These are phyloP conservation scores for Sesamia nonagrioides DNA, from an alignment of 1,140 invertebrate species.

Conservation along the genomic window DNA sequence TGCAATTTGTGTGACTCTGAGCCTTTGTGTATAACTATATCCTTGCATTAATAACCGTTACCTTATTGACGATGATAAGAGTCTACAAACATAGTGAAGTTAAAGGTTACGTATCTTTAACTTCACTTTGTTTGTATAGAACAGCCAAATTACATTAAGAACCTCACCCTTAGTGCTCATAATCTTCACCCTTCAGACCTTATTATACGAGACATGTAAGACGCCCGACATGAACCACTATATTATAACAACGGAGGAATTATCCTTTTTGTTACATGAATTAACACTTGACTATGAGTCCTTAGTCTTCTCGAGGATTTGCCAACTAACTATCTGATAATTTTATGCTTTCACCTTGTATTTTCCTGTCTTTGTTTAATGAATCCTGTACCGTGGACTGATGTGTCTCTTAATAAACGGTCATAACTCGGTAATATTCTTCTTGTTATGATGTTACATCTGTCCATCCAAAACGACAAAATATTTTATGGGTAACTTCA, in stretches of 20 bases:
- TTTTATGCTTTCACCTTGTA: background rate
- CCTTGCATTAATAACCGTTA: no score
- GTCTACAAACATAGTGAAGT: no score
- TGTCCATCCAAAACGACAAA: no score
- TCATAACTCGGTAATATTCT: no score
- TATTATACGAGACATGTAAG: slow-evolving; percentile 25
- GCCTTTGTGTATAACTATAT: no score
- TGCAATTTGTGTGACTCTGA: no score
- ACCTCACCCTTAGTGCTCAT: background rate
- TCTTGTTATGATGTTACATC: no score
- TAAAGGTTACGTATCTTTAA: background rate
- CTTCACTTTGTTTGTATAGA: background rate
- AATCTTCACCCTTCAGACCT: background rate
- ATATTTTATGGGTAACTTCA: no score
- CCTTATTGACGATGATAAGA: no score
- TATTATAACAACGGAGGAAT: slow-evolving; percentile 8
- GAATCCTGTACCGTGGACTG: no score
- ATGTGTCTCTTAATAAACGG: no score
- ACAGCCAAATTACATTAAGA: background rate
- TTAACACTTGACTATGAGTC: slow-evolving; percentile 2
- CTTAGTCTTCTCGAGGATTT: background rate
- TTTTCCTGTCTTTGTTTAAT: background rate
- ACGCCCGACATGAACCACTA: background rate
- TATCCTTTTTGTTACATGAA: slow-evolving; percentile 29
- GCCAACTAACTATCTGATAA: background rate